Evolutionary conservation across 92 coral and sea anemone genomes (phyloP).

Genomic region (Montipora capitata): DNA sequence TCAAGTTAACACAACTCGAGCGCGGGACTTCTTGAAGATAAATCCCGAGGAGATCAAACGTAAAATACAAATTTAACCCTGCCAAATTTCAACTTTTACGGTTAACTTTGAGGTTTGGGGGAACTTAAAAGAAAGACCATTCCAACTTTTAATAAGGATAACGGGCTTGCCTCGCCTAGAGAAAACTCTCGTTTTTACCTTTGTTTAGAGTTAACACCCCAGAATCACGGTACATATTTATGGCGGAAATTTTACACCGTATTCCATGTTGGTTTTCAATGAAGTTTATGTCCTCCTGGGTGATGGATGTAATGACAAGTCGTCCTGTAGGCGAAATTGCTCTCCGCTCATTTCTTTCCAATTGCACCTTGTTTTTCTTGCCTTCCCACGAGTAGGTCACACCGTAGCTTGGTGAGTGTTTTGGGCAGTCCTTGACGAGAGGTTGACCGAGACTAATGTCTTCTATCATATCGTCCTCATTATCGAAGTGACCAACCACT

Average conservation of each 20-base stretch:
- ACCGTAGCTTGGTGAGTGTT: conserved; percentile 2
- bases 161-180: background rate
- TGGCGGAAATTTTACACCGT: background rate
- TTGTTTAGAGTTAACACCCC: background rate
- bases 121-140: too few relatives aligned
- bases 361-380: background rate
- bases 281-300: conserved; percentile 19
- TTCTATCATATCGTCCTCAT: background rate
- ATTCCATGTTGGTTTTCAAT: background rate
- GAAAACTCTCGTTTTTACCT: background rate
- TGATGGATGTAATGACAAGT: conserved; percentile 44
- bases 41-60: too few relatives aligned
- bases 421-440: conserved; percentile 28
- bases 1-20: too few relatives aligned
- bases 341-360: background rate
- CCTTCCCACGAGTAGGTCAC: conserved; percentile 10
- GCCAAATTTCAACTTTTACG: too few relatives aligned
- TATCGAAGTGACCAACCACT: background rate
- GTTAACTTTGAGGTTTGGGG: too few relatives aligned
- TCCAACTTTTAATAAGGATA: too few relatives aligned
- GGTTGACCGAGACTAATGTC: conserved; percentile 33
- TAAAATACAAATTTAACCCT: too few relatives aligned
- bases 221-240: background rate
- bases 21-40: too few relatives aligned
- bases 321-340: conserved; percentile 46